These are phyloP conservation scores for Asteroscopus sphinx DNA, from an alignment of 2,888 invertebrate genomes.

Conservation along the genomic window DNA sequence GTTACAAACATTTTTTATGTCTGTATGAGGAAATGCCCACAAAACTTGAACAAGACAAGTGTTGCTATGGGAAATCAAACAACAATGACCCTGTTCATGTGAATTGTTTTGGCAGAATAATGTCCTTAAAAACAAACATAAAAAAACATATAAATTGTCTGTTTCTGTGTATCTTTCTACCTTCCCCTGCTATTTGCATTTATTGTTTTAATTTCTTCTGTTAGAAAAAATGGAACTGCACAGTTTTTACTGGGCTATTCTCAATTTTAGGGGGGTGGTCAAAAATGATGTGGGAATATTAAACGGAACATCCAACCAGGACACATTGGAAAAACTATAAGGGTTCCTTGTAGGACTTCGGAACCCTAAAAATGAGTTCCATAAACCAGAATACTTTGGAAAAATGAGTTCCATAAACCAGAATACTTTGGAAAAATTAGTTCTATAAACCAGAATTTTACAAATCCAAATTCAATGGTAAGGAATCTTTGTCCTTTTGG, in stretches of 20 bases:
- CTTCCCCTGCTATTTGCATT: not conserved
- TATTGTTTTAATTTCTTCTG: not conserved
- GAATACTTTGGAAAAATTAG: not conserved
- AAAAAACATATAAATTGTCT: too few relatives aligned
- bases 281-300: not conserved
- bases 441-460: slow-evolving; percentile 12
- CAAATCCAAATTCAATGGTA: slow-evolving; percentile 30
- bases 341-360: too few relatives aligned
- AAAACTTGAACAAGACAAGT: not conserved
- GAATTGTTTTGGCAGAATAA: slow-evolving; percentile 1
- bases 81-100: slow-evolving; percentile 18
- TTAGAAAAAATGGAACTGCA: not conserved
- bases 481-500: slow-evolving; percentile 19
- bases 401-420: not conserved
- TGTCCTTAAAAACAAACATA: too few relatives aligned
- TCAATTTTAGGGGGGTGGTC: not conserved
- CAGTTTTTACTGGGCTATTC: not conserved
- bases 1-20: too few relatives aligned
- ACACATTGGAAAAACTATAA: not conserved
- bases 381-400: slow-evolving; percentile 8
- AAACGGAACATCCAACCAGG: not conserved
- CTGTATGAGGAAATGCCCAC: too few relatives aligned
- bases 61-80: slow-evolving; percentile 7
- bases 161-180: not conserved
- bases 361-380: too few relatives aligned